These are phyloP conservation scores for Sarcophilus harrisii DNA, from an alignment of 2,797 vertebrate genomes.

Conservation along the genomic window DNA sequence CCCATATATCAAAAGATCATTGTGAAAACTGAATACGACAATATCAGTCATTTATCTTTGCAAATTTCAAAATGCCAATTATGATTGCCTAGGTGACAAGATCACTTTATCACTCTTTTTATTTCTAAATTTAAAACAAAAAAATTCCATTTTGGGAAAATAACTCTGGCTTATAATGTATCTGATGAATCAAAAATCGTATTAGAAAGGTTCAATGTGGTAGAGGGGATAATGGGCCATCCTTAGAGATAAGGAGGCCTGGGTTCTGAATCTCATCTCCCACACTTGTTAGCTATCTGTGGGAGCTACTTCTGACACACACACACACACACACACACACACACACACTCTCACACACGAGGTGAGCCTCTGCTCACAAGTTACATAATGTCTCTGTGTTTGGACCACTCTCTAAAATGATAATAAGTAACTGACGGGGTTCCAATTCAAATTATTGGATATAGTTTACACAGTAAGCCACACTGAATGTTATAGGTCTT, in stretches of 20 bases:
- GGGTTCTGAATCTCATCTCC: neutral
- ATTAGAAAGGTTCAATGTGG: neutral
- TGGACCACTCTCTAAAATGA: neutral
- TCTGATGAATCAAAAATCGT: neutral
- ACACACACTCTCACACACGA: neutral
- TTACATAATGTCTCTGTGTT: neutral
- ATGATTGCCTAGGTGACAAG: neutral
- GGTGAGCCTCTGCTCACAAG: neutral
- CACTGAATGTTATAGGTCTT: neutral
- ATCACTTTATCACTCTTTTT: slow-evolving; percentile 70
- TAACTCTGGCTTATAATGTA: neutral
- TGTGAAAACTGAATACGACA: neutral
- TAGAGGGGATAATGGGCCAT: neutral
- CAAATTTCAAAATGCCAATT: neutral
- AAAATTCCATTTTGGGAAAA: slow-evolving; percentile 63
- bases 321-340: neutral
- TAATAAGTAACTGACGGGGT: neutral
- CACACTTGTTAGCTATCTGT: neutral
- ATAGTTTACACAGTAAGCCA: neutral
- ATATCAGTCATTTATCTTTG: neutral
- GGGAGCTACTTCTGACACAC: neutral
- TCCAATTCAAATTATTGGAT: neutral
- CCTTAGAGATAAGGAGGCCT: neutral
- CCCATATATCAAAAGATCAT: neutral
- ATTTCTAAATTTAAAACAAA: slow-evolving; percentile 70